Evolutionary conservation across 2,113 vertebrate genomes (phyloP).

Genomic region (Urocitellus parryii): DNA sequence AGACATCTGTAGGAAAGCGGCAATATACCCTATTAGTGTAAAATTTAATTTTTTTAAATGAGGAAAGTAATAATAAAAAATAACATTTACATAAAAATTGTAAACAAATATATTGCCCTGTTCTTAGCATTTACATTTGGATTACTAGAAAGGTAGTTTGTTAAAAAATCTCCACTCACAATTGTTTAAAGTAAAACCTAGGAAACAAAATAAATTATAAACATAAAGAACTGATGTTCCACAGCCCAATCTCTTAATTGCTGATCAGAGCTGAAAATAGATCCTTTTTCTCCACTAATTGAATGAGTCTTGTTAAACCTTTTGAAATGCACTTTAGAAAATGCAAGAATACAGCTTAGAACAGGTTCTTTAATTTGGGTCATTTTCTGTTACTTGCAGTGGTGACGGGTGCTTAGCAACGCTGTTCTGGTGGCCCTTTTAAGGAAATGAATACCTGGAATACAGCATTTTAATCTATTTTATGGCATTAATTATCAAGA

Average conservation of each 20-base stretch:
- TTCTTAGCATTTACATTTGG: not conserved
- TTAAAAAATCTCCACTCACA: slow-evolving; percentile 61
- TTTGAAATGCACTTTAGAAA: slow-evolving; percentile 79
- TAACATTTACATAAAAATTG: slow-evolving; percentile 21
- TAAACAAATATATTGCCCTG: slow-evolving; percentile 32
- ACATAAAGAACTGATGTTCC: slow-evolving; percentile 73
- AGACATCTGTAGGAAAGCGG: not conserved
- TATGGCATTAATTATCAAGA: slow-evolving; percentile 77
- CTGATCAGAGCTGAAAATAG: slow-evolving; percentile 81
- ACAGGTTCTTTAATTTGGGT: slow-evolving; percentile 80
- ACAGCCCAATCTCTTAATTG: slow-evolving; percentile 77
- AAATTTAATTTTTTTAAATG: slow-evolving; percentile 53
- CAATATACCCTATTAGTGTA: not conserved
- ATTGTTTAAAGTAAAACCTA: slow-evolving; percentile 73
- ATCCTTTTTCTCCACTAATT: slow-evolving; percentile 77
- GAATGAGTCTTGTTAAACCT: slow-evolving; percentile 76
- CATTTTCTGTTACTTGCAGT: slow-evolving; percentile 77
- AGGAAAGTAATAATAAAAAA: slow-evolving; percentile 30
- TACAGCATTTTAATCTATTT: slow-evolving; percentile 81
- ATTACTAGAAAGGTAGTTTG: not conserved
- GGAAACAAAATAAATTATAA: slow-evolving; percentile 74
- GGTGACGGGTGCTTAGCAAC: slow-evolving; percentile 78
- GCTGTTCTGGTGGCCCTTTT: slow-evolving; percentile 74
- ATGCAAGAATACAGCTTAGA: slow-evolving; percentile 78
- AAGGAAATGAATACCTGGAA: slow-evolving; percentile 78